phyloP scores from a whole-genome alignment of 2,797 vertebrate genomes.

The Phylloscopus collybita region DNA sequence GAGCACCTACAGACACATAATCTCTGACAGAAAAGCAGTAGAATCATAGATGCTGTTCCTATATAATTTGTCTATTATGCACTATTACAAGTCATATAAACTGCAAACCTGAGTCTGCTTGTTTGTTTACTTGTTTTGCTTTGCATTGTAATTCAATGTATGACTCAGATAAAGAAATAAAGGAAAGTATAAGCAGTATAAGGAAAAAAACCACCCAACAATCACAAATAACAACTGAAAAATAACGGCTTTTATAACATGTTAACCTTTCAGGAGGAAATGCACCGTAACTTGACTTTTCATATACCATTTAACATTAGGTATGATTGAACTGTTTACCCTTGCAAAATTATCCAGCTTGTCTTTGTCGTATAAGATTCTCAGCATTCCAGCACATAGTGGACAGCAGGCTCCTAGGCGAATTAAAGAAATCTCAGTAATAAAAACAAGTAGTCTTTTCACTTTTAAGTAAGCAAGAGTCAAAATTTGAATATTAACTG shows the following conservation, averaged over 20 bases:
- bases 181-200: neutral
- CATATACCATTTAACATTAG: neutral
- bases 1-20: neutral
- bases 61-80: neutral
- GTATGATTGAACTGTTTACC: conserved; percentile 74
- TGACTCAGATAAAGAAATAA: neutral
- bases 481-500: neutral
- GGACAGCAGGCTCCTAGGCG: conserved; percentile 92
- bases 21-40: neutral
- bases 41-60: neutral
- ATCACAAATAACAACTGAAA: neutral
- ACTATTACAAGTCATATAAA: neutral
- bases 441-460: neutral
- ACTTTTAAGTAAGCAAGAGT: neutral
- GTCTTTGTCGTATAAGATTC: conserved; percentile 92
- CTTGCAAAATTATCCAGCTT: conserved; percentile 92
- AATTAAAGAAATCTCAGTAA: neutral
- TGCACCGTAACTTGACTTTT: neutral
- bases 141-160: neutral
- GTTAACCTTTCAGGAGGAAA: neutral
- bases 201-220: neutral
- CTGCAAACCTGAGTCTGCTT: neutral
- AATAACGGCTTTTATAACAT: neutral
- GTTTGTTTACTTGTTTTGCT: neutral
- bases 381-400: conserved; percentile 93